A percentile compares a stretch with the other conserved stretches of the same genome.
phyloP scores from a whole-genome alignment of 2,888 invertebrate species.

The Odontothrips loti region DNA sequence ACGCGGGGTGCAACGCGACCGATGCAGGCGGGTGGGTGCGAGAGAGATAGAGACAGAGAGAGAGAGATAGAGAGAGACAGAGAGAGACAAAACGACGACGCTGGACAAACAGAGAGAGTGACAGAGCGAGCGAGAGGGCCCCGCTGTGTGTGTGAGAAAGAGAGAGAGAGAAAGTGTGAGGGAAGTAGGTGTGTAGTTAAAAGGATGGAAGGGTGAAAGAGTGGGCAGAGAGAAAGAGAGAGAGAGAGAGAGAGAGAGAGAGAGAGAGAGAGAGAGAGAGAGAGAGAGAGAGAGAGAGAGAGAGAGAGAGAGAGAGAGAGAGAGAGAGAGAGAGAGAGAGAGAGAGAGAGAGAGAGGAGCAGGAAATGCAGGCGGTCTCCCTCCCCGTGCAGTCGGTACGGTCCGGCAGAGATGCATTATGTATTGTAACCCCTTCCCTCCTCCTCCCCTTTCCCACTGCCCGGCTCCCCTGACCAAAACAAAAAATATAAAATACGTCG shows the following conservation, averaged over 20 bases:
- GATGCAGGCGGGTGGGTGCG: too few relatives aligned
- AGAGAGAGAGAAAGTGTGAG: neutral
- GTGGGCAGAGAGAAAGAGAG: neutral
- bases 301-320: constrained; percentile 1
- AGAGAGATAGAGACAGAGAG: too few relatives aligned
- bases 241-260: constrained; percentile 3
- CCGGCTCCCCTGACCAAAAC: neutral
- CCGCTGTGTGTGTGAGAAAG: too few relatives aligned
- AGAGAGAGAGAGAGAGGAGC: neutral
- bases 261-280: constrained; percentile 2
- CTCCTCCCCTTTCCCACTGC: neutral
- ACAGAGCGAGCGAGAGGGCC: neutral
- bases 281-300: neutral
- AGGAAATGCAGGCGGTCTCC: constrained; percentile 4
- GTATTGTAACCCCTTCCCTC: constrained; percentile 25
- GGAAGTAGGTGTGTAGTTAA: too few relatives aligned
- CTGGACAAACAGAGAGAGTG: too few relatives aligned
- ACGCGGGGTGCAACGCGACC: too few relatives aligned
- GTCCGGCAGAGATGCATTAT: constrained; percentile 26
- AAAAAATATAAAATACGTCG: neutral
- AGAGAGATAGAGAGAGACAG: too few relatives aligned
- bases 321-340: constrained; percentile 9
- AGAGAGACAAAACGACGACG: too few relatives aligned
- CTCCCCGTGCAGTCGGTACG: neutral
- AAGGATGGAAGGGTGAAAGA: neutral